Base-by-base conservation (phyloP, 2,113 vertebrate species). In the Fregata magnificens region DNA sequence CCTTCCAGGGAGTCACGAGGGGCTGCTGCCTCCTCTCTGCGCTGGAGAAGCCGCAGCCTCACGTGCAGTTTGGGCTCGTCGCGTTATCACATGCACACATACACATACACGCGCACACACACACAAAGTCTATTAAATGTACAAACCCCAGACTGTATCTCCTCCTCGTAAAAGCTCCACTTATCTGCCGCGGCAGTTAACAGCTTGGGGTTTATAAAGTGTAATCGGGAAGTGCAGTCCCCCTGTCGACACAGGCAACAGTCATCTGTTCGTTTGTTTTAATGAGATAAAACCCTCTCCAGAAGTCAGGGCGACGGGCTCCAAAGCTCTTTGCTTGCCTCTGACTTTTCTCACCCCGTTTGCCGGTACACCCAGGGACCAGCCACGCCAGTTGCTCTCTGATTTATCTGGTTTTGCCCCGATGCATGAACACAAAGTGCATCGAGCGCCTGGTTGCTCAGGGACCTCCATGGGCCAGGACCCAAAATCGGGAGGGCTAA, bases 121-220 rank as follows among this genome's bases (percentile, higher is more conserved):
- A 18, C 63, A 34, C 31, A 10, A 14, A 65, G 71, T 56, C 91
- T 65, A 45, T 95, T 76, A 82, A 92, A 72, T 2, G 58, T 16
- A 22, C 80, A 80, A 77, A n/a, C 42, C 72, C 47, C 88, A 49
- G 84, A 20, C 88, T 67, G 32, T 34, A 47, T 88, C 83, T 85
- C 74, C 88, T 87, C 55, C 79, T 91, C 40, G 65, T 44, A 45
- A 93, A 94, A 86, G 76, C 89, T 88, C 32, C 77, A 66, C 96
- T 91, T 77, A 91, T 87, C 85, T 84, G 55, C 65, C 7, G 2
- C 12, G 16, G 86, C 95, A 86, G 76, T 24, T 16, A 96, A 69
- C 71, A 79, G 95, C 86, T 88, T 26, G 45, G 83, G 84, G 53
- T 80, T 86, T 89, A 55, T 69, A 50, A 69, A 24, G 40, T 38